Base-by-base conservation (phyloP, 2,888 invertebrate genomes). In the Sepioteuthis lessoniana region DNA sequence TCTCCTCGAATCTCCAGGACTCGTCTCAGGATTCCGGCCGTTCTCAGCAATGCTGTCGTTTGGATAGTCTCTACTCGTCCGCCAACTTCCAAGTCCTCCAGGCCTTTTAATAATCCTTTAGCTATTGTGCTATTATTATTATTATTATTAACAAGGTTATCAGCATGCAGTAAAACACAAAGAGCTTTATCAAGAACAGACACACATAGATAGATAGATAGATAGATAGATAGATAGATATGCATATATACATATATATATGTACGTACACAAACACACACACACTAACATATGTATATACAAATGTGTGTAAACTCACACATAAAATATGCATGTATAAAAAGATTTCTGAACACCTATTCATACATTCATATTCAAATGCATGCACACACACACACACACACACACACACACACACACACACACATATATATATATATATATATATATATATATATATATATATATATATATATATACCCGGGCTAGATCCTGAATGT, bases 181-280 rank as follows among this genome's bases (percentile, higher is more conserved):
- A n/a, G n/a, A n/a, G n/a, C n/a, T n/a, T n/a, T n/a, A n/a, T n/a
- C 21, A 55, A 2, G 25, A 1, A 76, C n/a, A 76, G 7, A n/a
- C 16, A 76, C 3, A 76, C 3, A 76, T 13, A 76, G 0, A 76
- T 13, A 76, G 0, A 76, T 13, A 76, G 0, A 76, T 13, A 76
- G 0, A 76, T 13, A 76, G 4, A 76, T 76, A 76, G n/a, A 76
- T 76, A 76, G n/a, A 76, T 76, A 76, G n/a, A 76, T 76, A 76
- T n/a, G n/a, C n/a, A 76, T 76, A 76, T 76, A 76, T 76, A 76
- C n/a, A 76, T 76, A 76, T 76, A 76, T 76, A 76, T 76, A n/a
- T 76, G 31, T n/a, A 76, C 7, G 31, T 10, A 76, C 16, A 7
- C 7, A 76, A 1, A 76, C n/a, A n/a, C 7, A 76, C 16, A 76